Evolutionary conservation across 1,140 invertebrate genomes (phyloP).

Genomic region (Portunus trituberculatus): DNA sequence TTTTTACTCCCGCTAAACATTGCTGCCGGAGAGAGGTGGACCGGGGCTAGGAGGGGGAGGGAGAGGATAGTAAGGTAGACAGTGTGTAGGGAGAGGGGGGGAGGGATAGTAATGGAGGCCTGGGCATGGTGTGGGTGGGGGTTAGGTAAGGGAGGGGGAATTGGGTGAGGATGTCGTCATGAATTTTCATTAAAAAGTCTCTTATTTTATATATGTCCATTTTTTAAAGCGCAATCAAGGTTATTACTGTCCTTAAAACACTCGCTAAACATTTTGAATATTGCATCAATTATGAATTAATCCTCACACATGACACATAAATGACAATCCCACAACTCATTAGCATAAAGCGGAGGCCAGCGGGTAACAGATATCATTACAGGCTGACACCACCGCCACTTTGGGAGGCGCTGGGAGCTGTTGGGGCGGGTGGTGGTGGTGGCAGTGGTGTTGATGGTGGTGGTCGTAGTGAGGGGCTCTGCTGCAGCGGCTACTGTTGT

Average conservation of each 20-base stretch:
- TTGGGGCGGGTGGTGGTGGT: not conserved
- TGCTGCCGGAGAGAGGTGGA: not conserved
- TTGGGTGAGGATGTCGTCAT: not conserved
- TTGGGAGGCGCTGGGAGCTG: not conserved
- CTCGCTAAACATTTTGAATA: slow-evolving; percentile 60
- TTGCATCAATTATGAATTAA: slow-evolving; percentile 64
- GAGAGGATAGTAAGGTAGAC: not conserved
- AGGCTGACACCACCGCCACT: not conserved
- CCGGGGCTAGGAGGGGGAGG: no score
- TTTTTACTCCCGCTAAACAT: slow-evolving; percentile 5
- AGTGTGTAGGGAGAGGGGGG: not conserved
- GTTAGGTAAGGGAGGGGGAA: no score
- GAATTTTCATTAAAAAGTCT: slow-evolving; percentile 49
- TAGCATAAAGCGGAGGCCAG: slow-evolving; percentile 60
- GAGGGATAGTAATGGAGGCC: not conserved
- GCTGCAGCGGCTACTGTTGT: not conserved
- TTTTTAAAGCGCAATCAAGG: slow-evolving; percentile 33
- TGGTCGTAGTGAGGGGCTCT: not conserved
- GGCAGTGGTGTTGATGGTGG: not conserved
- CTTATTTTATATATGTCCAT: slow-evolving; percentile 40
- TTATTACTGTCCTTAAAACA: slow-evolving; percentile 57
- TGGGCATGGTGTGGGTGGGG: no score
- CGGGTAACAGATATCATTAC: slow-evolving; percentile 60
- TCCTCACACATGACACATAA: slow-evolving; percentile 62
- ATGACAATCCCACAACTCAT: slow-evolving; percentile 66